phyloP scores from a whole-genome alignment of 2,888 invertebrate genomes.

The Miltochrista miniata region DNA sequence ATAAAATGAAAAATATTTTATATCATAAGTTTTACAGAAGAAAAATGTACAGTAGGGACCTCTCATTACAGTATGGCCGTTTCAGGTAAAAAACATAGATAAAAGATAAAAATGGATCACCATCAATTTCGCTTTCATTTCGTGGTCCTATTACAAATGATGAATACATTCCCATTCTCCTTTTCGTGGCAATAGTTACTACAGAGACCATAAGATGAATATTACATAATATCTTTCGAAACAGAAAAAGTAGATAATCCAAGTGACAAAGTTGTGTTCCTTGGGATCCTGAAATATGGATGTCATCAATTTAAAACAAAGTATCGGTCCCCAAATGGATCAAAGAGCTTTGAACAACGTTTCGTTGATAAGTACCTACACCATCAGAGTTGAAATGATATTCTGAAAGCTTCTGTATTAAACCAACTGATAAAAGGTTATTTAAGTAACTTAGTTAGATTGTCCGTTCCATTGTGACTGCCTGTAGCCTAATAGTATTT shows the following conservation, averaged over 20 bases:
- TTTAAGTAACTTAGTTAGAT: too few relatives aligned
- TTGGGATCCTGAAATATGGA: constrained; percentile 63
- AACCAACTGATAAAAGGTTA: too few relatives aligned
- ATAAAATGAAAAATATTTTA: too few relatives aligned
- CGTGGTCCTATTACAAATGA: constrained; percentile 19
- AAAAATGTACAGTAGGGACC: too few relatives aligned
- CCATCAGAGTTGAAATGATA: constrained; percentile 37
- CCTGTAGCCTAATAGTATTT: too few relatives aligned
- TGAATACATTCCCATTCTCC: constrained; percentile 19
- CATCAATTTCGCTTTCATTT: constrained; percentile 23
- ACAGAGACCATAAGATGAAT: constrained; percentile 46
- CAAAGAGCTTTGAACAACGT: constrained; percentile 54
- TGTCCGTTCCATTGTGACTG: too few relatives aligned
- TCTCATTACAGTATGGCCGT: too few relatives aligned
- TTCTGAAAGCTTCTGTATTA: constrained; percentile 33
- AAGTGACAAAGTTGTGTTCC: constrained; percentile 68
- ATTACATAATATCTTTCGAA: constrained; percentile 54
- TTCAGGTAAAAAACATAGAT: background rate
- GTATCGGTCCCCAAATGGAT: constrained; percentile 62
- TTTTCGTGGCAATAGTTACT: constrained; percentile 15
- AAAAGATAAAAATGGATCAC: background rate
- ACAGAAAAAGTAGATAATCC: constrained; percentile 62
- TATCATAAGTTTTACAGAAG: too few relatives aligned
- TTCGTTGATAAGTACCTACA: constrained; percentile 50
- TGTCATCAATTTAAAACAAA: constrained; percentile 71